Evolutionary conservation across 2,113 vertebrate species (phyloP).

Genomic region (Neotragus moschatus): DNA sequence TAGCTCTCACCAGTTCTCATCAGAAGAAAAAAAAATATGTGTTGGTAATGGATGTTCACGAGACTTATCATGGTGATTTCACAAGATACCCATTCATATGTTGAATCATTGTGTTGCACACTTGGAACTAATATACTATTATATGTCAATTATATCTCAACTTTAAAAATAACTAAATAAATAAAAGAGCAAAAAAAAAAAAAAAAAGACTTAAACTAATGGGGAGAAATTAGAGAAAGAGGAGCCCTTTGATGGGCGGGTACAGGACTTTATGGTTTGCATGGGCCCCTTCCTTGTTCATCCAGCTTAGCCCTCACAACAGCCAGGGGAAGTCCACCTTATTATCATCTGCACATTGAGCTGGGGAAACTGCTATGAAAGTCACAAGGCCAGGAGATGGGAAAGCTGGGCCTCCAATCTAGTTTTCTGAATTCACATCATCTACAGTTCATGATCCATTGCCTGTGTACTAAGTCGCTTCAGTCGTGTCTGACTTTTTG

Average conservation of each 20-base stretch:
- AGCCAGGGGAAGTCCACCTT: background rate
- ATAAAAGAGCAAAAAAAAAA: background rate
- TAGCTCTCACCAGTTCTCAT: background rate
- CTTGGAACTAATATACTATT: background rate
- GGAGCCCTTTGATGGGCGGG: background rate
- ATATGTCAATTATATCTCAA: background rate
- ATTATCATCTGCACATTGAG: accelerated
- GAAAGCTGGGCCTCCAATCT: background rate
- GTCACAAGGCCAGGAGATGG: background rate
- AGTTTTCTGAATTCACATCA: background rate
- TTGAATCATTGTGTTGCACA: background rate
- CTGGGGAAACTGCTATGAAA: background rate
- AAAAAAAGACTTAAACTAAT: background rate
- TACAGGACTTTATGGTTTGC: accelerated
- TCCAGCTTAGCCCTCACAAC: background rate
- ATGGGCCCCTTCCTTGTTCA: background rate
- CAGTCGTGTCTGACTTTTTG: background rate
- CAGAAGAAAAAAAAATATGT: background rate
- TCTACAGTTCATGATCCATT: background rate
- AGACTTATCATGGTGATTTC: background rate
- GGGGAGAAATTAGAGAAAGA: background rate
- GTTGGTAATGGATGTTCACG: background rate
- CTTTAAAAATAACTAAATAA: background rate
- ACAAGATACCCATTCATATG: background rate
- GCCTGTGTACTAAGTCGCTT: background rate